Percentiles rank a stretch among this genome's conserved stretches.
Conservation (phyloP, 1,140 invertebrate species). For the Harlomillsia oculata region DNA sequence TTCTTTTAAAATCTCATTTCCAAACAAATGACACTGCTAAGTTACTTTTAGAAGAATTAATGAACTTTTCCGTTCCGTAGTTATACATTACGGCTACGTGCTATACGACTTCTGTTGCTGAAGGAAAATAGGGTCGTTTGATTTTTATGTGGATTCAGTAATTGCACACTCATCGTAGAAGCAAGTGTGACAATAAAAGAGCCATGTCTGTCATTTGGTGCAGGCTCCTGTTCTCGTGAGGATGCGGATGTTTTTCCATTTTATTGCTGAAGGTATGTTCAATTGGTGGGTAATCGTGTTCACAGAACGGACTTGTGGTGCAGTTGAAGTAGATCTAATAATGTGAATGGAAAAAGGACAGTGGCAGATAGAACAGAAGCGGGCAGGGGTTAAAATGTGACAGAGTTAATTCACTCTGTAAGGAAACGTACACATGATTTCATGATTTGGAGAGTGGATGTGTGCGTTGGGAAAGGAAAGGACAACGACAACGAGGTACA, state of each 20-base stretch:
- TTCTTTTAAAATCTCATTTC: no score
- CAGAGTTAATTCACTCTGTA: constrained; percentile 13
- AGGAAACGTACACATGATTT: not conserved
- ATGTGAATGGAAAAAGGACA: constrained; percentile 1
- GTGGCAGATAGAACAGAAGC: not conserved
- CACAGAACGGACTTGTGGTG: no score
- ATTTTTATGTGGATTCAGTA: constrained; percentile 14
- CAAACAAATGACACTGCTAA: no score
- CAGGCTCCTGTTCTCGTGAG: no score
- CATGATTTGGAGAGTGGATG: not conserved
- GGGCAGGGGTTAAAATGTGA: constrained; percentile 9
- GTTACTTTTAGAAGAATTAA: no score
- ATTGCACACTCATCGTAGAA: constrained; percentile 7
- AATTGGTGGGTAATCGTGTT: no score
- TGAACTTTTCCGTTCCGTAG: no score
- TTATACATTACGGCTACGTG: no score
- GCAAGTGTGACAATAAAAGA: constrained; percentile 13
- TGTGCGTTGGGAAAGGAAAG: not conserved
- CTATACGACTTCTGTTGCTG: no score
- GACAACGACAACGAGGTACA: constrained; percentile 4
- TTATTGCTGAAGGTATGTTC: constrained; percentile 7
- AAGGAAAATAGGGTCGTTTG: no score
- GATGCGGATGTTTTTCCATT: no score
- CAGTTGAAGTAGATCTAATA: constrained; percentile 9
- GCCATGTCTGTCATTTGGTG: constrained; percentile 13